These are phyloP conservation scores for Siderastrea radians DNA, from an alignment of 92 coral and sea anemone species.

Conservation along the genomic window DNA sequence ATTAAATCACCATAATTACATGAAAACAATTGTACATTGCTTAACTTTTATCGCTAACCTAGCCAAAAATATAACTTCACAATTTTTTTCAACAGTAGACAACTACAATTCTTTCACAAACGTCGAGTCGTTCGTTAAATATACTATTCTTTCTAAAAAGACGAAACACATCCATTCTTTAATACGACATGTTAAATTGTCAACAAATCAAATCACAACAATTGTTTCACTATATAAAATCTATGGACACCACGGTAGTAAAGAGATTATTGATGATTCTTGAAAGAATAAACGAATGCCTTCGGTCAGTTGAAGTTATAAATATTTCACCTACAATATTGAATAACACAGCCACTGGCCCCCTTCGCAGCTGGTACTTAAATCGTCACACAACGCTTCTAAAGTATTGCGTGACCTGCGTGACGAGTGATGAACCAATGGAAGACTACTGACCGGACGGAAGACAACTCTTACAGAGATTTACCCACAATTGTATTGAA, in stretches of 20 bases:
- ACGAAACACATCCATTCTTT: slow-evolving; percentile 49
- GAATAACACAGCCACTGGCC: neutral
- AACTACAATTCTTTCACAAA: slow-evolving; percentile 11
- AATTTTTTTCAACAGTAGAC: slow-evolving; percentile 8
- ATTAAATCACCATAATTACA: slow-evolving; percentile 9
- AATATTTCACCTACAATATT: slow-evolving; percentile 11
- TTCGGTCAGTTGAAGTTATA: slow-evolving; percentile 33
- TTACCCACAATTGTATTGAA: slow-evolving; percentile 10
- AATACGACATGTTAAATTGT: slow-evolving; percentile 41
- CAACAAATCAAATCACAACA: slow-evolving; percentile 50
- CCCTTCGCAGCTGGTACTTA: neutral
- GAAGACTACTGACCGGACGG: neutral
- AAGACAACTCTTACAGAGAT: neutral
- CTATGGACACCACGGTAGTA: slow-evolving; percentile 52
- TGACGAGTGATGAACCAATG: neutral
- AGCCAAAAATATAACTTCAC: slow-evolving; percentile 46
- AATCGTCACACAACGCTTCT: slow-evolving; percentile 3
- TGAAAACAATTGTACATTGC: neutral
- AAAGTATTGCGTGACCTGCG: neutral
- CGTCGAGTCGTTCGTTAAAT: slow-evolving; percentile 7
- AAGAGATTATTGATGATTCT: slow-evolving; percentile 28
- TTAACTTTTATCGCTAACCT: slow-evolving; percentile 47
- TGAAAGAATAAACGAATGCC: slow-evolving; percentile 42
- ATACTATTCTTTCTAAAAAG: slow-evolving; percentile 27
- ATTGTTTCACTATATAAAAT: slow-evolving; percentile 26